Evolutionary conservation across 2,888 invertebrate genomes (phyloP).

Genomic region (Callimorpha dominula): DNA sequence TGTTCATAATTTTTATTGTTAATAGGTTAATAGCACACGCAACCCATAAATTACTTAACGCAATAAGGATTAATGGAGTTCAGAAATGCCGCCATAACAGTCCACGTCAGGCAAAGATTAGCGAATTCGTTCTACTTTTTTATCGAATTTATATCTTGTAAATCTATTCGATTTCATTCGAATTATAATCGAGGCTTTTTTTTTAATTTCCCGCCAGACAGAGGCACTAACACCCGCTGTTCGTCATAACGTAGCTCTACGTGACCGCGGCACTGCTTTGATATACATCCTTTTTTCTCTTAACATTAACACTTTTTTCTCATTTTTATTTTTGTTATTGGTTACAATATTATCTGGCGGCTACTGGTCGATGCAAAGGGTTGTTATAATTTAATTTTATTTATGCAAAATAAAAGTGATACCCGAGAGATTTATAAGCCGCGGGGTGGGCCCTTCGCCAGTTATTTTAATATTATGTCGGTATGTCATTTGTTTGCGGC

Average conservation of each 20-base stretch:
- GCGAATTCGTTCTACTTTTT: conserved; percentile 64
- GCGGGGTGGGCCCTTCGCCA: conserved; percentile 64
- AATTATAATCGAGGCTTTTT: conserved; percentile 63
- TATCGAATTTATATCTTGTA: conserved; percentile 56
- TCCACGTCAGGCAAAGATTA: conserved; percentile 49
- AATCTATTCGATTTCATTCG: conserved; percentile 64
- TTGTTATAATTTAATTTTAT: conserved; percentile 84
- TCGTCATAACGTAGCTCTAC: conserved; percentile 82
- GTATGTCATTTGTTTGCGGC: conserved; percentile 46
- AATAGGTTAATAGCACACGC: conserved; percentile 54
- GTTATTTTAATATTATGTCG: conserved; percentile 47
- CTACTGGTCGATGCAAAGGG: conserved; percentile 82
- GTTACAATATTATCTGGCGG: conserved; percentile 84
- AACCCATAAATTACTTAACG: conserved; percentile 51
- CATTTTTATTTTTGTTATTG: conserved; percentile 81
- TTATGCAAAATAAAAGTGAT: conserved; percentile 85
- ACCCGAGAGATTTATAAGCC: conserved; percentile 77
- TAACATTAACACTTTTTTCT: conserved; percentile 67
- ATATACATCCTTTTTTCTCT: conserved; percentile 76
- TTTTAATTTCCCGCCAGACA: conserved; percentile 75
- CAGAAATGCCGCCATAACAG: conserved; percentile 31
- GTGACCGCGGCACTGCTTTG: conserved; percentile 84
- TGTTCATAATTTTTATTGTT: conserved; percentile 53
- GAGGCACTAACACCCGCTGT: conserved; percentile 73
- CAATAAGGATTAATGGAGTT: conserved; percentile 48